These are phyloP conservation scores for Odontomachus brunneus DNA, from an alignment of 1,140 invertebrate species.

Conservation along the genomic window DNA sequence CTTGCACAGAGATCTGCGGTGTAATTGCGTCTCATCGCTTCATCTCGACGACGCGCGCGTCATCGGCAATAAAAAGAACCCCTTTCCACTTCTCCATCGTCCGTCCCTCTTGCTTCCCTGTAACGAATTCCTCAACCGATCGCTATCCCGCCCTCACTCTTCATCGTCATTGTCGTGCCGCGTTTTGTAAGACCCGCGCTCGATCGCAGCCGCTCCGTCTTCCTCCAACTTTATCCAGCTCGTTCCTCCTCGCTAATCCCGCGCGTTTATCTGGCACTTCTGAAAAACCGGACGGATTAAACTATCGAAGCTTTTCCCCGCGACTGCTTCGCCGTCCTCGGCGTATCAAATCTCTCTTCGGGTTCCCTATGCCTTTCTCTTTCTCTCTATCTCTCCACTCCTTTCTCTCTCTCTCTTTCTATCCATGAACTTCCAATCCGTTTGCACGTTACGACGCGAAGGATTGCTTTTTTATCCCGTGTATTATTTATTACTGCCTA, in stretches of 20 bases:
- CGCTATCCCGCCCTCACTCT: conserved; percentile 49
- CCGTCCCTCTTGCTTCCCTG: conserved; percentile 46
- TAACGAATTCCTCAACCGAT: conserved; percentile 73
- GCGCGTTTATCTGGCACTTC: conserved; percentile 43
- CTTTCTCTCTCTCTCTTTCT: conserved; percentile 4
- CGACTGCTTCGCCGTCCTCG: conserved; percentile 56
- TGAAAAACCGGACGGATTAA: conserved; percentile 70
- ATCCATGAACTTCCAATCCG: background rate
- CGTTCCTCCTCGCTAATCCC: conserved; percentile 53
- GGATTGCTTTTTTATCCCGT: background rate
- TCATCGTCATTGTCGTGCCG: conserved; percentile 59
- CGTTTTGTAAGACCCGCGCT: conserved; percentile 54
- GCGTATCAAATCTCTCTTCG: conserved; percentile 35
- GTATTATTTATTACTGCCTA: no score
- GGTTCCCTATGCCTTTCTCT: background rate
- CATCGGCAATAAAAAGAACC: conserved; percentile 62
- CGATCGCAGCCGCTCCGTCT: conserved; percentile 53
- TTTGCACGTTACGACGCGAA: background rate
- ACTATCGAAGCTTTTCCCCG: conserved; percentile 68
- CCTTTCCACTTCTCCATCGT: conserved; percentile 41
- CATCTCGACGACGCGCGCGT: conserved; percentile 66
- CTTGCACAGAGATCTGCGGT: conserved; percentile 24
- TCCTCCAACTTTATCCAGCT: conserved; percentile 35
- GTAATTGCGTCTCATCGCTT: conserved; percentile 72
- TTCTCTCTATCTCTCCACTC: background rate